Percentiles rank a stretch among this genome's conserved stretches.
Evolutionary conservation across 2,888 invertebrate genomes (phyloP).

Genomic region (Phalera bucephala): DNA sequence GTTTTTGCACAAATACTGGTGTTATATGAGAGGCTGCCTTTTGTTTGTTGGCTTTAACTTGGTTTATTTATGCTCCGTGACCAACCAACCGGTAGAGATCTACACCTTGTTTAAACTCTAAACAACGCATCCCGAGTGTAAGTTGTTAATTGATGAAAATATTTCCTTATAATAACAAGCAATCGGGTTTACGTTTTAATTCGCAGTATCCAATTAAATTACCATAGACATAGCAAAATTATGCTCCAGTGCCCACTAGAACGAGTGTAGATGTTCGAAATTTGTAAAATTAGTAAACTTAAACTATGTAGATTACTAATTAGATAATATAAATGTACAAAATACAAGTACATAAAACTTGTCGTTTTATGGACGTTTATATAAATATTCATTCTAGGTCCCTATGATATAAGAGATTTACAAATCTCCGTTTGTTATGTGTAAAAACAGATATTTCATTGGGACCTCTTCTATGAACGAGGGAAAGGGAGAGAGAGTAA

Average conservation of each 20-base stretch:
- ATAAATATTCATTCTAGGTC: too few species aligned
- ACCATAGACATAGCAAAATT: conserved; percentile 4
- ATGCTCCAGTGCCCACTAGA: background rate
- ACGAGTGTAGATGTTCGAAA: too few species aligned
- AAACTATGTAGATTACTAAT: too few species aligned
- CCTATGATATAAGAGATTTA: too few species aligned
- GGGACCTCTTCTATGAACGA: too few species aligned
- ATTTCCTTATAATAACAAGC: conserved; percentile 10
- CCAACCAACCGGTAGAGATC: background rate
- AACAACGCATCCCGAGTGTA: conserved; percentile 1
- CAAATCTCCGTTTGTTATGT: too few species aligned
- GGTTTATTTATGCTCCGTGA: background rate
- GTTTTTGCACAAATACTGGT: conserved; percentile 16
- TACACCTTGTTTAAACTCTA: background rate
- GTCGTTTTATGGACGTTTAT: too few species aligned
- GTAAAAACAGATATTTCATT: too few species aligned
- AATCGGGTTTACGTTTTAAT: conserved; percentile 17
- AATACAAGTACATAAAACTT: too few species aligned
- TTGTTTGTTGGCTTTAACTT: conserved; percentile 18
- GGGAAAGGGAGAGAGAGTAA: too few species aligned
- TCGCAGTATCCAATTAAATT: conserved; percentile 5
- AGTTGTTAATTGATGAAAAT: conserved; percentile 7
- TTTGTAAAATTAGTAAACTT: too few species aligned
- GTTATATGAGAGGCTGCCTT: conserved; percentile 14
- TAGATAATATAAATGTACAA: too few species aligned